phyloP scores from a whole-genome alignment of 2,113 vertebrate species.

The Chrysochloris asiatica region DNA sequence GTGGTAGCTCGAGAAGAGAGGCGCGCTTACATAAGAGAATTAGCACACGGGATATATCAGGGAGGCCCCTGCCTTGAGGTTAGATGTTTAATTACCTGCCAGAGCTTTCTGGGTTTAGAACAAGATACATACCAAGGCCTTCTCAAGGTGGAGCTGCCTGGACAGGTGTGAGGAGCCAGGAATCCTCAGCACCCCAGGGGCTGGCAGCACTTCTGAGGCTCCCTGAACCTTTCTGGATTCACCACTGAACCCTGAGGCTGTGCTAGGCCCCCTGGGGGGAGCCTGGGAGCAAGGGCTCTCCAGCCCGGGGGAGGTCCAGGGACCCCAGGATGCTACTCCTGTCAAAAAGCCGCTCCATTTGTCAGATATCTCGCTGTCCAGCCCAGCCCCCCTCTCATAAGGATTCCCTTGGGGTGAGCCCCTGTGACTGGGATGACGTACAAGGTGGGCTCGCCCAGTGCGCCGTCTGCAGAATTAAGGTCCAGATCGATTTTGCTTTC shows the following conservation, averaged over 20 bases:
- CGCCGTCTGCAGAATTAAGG: background rate
- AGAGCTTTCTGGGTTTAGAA: background rate
- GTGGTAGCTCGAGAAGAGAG: background rate
- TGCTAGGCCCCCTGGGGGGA: too few species aligned
- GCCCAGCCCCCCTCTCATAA: too few species aligned
- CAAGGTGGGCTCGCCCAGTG: background rate
- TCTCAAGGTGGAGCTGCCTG: constrained; percentile 38
- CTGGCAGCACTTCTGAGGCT: constrained; percentile 32
- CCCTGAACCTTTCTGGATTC: background rate
- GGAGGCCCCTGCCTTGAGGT: background rate
- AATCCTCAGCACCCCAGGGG: background rate
- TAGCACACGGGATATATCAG: background rate
- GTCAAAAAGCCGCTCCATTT: background rate
- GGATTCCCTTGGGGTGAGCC: too few species aligned
- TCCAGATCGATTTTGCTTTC: background rate
- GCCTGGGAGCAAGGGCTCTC: too few species aligned
- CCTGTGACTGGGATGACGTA: too few species aligned
- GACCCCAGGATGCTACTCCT: too few species aligned
- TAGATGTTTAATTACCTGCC: constrained; percentile 23
- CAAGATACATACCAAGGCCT: constrained; percentile 8
- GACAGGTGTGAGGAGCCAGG: constrained; percentile 9
- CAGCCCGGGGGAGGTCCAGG: too few species aligned
- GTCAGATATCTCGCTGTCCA: background rate
- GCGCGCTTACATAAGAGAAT: constrained; percentile 3
- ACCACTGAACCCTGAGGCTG: background rate